A percentile compares a stretch with the other conserved stretches of the same genome.
These are phyloP conservation scores for cattle (Bos taurus) DNA, from an alignment of 2,113 vertebrate genomes.

Conservation along the genomic window DNA sequence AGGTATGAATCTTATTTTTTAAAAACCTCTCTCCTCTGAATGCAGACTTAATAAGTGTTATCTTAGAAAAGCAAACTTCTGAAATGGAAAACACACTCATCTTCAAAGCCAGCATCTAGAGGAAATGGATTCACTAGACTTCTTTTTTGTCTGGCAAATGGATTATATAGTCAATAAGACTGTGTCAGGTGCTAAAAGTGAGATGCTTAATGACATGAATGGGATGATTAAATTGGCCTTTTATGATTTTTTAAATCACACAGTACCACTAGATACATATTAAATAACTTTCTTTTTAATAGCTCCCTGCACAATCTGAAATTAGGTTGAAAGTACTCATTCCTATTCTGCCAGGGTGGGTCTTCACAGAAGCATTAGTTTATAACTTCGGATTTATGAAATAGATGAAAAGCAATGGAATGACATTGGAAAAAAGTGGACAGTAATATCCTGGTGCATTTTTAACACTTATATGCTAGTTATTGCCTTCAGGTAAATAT, in stretches of 20 bases:
- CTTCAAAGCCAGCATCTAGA: neutral
- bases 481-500: neutral
- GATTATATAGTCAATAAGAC: neutral
- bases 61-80: slow-evolving; percentile 20
- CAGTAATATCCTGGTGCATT: neutral
- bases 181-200: neutral
- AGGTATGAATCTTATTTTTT: neutral
- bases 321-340: neutral
- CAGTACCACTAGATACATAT: neutral
- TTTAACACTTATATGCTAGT: neutral
- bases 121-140: neutral
- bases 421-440: neutral
- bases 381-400: neutral
- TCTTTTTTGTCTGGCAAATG: neutral
- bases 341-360: neutral
- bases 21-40: neutral
- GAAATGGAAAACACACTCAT: slow-evolving; percentile 6
- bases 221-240: slow-evolving; percentile 17
- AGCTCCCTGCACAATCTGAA: neutral
- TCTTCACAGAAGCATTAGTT: neutral
- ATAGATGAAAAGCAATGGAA: neutral
- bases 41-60: neutral
- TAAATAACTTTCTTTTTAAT: slow-evolving; percentile 23
- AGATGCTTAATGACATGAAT: slow-evolving; percentile 13
- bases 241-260: slow-evolving; percentile 50